phyloP scores from a whole-genome alignment of 2,888 invertebrate species.

The Zaprionus obscuricornis region DNA sequence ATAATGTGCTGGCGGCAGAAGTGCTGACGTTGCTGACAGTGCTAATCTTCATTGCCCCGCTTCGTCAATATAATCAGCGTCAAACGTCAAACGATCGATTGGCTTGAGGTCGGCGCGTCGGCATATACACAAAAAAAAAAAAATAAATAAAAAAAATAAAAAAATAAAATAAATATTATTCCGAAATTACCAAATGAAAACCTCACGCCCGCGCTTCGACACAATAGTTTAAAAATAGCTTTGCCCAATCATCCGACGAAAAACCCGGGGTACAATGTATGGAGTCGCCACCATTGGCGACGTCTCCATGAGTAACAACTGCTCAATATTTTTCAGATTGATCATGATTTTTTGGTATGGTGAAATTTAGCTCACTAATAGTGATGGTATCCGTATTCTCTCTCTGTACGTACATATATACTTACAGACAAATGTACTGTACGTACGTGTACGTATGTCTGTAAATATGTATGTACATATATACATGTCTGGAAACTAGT shows the following conservation, averaged over 20 bases:
- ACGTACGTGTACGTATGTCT: too few relatives aligned
- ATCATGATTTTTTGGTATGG: conserved; percentile 59
- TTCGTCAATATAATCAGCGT: too few relatives aligned
- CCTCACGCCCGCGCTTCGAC: conserved; percentile 34
- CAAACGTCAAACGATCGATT: conserved; percentile 3
- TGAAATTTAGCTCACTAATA: conserved; percentile 58
- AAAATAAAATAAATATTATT: too few relatives aligned
- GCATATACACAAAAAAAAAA: not conserved
- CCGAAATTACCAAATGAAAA: conserved; percentile 41
- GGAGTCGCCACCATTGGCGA: conserved; percentile 34
- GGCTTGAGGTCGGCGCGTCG: conserved; percentile 1
- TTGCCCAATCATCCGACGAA: conserved; percentile 57
- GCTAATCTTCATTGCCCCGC: too few relatives aligned
- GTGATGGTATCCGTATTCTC: conserved; percentile 11
- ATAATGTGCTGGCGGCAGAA: conserved; percentile 1
- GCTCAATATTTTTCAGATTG: conserved; percentile 64
- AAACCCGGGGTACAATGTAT: not conserved
- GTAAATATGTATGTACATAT: too few relatives aligned
- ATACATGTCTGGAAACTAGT: not conserved
- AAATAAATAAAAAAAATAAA: not conserved
- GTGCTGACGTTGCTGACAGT: not conserved
- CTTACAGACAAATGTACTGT: too few relatives aligned
- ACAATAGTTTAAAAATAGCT: conserved; percentile 67
- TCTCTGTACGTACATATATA: too few relatives aligned
- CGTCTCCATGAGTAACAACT: conserved; percentile 61